Evolutionary conservation across 1,140 invertebrate genomes (phyloP), one percentile per base, ranked within the genome.

Genomic region (Oryzaephilus surinamensis): DNA sequence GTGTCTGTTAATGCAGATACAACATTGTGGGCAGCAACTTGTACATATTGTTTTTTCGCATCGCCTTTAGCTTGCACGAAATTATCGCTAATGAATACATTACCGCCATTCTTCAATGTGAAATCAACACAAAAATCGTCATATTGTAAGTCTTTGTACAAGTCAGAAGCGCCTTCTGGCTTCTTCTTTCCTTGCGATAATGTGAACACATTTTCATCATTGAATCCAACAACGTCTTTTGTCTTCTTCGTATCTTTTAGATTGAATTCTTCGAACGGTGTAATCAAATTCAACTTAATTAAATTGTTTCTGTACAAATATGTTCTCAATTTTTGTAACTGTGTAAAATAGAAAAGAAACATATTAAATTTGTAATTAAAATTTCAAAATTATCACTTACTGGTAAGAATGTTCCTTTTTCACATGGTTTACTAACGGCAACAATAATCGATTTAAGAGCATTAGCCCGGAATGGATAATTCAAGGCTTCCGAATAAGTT

Each of bases 401-500:
- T n/a, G 32, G 26, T 20, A 36, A 39, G 2, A 58, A 38, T 26
- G 44, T 44, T 15, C 53, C 51, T 13, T 46, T 38, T 48, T 53
- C 35, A 36, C 59, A 61, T n/a, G 48, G 43, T 20, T 46, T 28
- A 11, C 48, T 38, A 10, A 38, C 51, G 7, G 78, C 58, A 2
- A 63, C 69, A 43, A 80, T 52, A 7, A 79, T 71, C 15, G 65
- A 64, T 46, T 74, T 78, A 0, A 67, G 64, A 3, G 77, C 70
- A 4, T 66, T 69, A 3, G 69, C 57, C 55, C 77, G 67, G 64
- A 74, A 79, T 21, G 74, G 74, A 64, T 76, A 79, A 6, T 64
- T 46, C 3, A 71, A 51, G 3, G 69, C 73, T 45, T 72, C 61
- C 12, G 64, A 50, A 47, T 74, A 76, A 13, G 74, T 72, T 13